Base-by-base conservation (phyloP, 2,888 invertebrate genomes). In the Athalia rosae region DNA sequence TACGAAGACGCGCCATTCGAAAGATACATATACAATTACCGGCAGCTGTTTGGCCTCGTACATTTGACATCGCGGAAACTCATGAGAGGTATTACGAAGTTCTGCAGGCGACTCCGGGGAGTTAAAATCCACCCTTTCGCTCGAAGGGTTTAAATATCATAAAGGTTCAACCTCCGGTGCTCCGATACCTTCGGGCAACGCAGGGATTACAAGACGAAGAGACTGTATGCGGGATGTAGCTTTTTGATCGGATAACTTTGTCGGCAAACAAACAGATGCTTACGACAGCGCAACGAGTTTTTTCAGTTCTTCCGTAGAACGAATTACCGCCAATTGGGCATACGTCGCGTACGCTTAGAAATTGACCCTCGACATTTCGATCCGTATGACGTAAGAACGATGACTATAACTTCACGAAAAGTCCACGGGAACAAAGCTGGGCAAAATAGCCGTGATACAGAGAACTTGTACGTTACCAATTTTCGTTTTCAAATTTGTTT, bases 81-180 rank as follows among this genome's bases (percentile, higher is more conserved):
- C 5, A 5, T 41, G 11, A 28, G 13, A 3, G 28, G 3, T 11
- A 28, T 41, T 69, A 28, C 11, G 53, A 15, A 58, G 43, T 13
- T 71, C 13, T n/a, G 56, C 7, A 41, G n/a, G 45, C 45, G 13
- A 58, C 69, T 71, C 45, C 5, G 71, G 45, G n/a, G 11, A 41
- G 43, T 3, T 56, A 4, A 6, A 53, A 71, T 71, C 43, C 45
- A 58, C 13, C 56, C 56, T 58, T 13, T 58, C 45, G 56, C 13
- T 58, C 8, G 50, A 7, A 58, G 58, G 58, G n/a, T 13, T 56
- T 8, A 58, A 28, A n/a, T 43, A 4, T 58, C 45, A 58, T 43
- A 71, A 56, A 13, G 58, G 58, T 43, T 71, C 9, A 58, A 56
- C 50, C 45, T 58, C 71, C 50, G 13, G 45, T 71, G 69, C 28